Evolutionary conservation across 2,888 invertebrate genomes (phyloP).

Genomic region (Mechanitis messenoides): DNA sequence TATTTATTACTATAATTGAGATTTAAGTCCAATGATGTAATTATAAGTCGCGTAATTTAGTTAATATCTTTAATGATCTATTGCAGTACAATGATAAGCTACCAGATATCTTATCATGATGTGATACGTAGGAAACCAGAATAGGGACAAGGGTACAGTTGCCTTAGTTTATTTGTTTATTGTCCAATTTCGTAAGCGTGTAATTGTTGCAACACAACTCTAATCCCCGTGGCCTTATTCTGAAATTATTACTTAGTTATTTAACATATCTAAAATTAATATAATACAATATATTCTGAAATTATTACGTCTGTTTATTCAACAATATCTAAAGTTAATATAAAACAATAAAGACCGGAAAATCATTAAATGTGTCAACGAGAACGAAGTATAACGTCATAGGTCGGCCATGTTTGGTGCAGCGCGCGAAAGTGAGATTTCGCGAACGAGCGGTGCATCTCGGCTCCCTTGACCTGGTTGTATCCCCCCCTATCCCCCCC

Average conservation of each 20-base stretch:
- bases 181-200: conserved; percentile 63
- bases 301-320: conserved; percentile 4
- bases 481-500: conserved; percentile 38
- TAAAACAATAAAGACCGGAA: conserved; percentile 32
- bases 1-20: no score
- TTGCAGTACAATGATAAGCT: conserved; percentile 68
- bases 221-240: conserved; percentile 34
- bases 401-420: conserved; percentile 65
- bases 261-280: conserved; percentile 9
- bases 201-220: conserved; percentile 54
- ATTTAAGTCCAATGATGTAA: conserved; percentile 11
- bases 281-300: conserved; percentile 9
- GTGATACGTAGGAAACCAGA: conserved; percentile 65
- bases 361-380: conserved; percentile 54
- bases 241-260: conserved; percentile 3
- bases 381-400: conserved; percentile 59
- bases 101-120: conserved; percentile 66
- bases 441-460: conserved; percentile 72
- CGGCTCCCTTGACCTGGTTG: conserved; percentile 73
- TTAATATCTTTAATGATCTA: conserved; percentile 36
- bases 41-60: conserved; percentile 14
- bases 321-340: conserved; percentile 9
- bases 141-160: conserved; percentile 69
- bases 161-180: conserved; percentile 56
- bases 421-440: conserved; percentile 76